phyloP scores from a whole-genome alignment of 2,113 vertebrate genomes.

The Nerophis ophidion region DNA sequence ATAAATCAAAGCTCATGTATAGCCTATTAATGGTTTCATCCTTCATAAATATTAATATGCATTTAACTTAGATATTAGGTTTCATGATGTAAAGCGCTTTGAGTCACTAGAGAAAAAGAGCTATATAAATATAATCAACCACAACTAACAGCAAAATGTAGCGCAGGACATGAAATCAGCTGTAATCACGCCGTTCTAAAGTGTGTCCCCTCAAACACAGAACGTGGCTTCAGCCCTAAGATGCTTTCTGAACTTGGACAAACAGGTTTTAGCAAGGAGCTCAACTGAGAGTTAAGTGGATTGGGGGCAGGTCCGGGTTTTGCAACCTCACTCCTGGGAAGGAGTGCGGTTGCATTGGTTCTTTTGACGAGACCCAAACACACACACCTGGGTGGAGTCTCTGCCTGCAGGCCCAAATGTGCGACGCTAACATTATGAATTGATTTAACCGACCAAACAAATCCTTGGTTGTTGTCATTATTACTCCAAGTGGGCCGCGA shows the following conservation, averaged over 20 bases:
- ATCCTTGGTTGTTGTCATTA: too few species aligned
- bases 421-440: too few species aligned
- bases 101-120: too few species aligned
- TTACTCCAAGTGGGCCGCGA: too few species aligned
- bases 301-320: neutral
- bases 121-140: too few species aligned
- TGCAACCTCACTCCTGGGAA: neutral
- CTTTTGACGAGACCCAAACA: neutral
- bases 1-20: too few species aligned
- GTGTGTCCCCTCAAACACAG: neutral
- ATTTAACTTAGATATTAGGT: too few species aligned
- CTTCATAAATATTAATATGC: too few species aligned
- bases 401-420: neutral
- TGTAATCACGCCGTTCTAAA: neutral
- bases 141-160: too few species aligned
- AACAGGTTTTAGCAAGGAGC: conserved; percentile 7
- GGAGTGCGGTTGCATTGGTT: neutral
- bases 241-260: conserved; percentile 10
- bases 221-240: conserved; percentile 10
- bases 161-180: neutral
- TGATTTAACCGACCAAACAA: too few species aligned
- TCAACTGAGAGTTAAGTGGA: neutral
- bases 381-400: neutral
- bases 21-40: too few species aligned
- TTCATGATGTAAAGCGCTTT: too few species aligned